These are phyloP conservation scores for Artibeus jamaicensis DNA, from an alignment of 2,797 vertebrate genomes.

Conservation along the genomic window DNA sequence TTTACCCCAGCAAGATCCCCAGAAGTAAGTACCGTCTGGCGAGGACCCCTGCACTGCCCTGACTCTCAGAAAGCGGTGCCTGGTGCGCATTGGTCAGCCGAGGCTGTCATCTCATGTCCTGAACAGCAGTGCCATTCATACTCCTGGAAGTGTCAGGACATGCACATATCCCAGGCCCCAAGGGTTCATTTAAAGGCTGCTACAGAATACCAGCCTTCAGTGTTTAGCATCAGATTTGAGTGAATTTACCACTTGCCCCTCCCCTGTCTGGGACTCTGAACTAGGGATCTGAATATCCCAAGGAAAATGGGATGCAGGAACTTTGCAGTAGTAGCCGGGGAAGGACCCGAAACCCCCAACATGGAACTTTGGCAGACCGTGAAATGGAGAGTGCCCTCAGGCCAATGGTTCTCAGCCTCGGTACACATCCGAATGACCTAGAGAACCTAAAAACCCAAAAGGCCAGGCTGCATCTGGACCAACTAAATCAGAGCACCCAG, in stretches of 20 bases:
- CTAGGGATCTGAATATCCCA: not conserved
- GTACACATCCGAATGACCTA: not conserved
- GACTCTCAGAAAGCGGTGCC: not conserved
- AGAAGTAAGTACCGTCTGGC: conserved; percentile 85
- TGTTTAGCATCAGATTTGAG: not conserved
- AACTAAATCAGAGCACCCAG: not conserved
- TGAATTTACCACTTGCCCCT: not conserved
- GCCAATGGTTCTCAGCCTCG: not conserved
- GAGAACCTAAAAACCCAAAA: not conserved
- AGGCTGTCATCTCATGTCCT: not conserved
- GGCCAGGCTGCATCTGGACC: not conserved
- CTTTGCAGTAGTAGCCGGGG: not conserved
- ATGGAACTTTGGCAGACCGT: not conserved
- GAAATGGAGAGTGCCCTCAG: not conserved
- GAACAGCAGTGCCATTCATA: too few species aligned
- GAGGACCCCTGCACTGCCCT: not conserved
- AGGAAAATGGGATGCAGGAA: not conserved
- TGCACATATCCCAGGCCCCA: not conserved
- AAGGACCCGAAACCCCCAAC: not conserved
- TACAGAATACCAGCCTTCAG: not conserved
- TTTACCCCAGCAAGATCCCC: conserved; percentile 95
- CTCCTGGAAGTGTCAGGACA: not conserved
- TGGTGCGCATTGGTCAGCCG: too few species aligned
- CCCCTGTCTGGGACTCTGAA: not conserved
- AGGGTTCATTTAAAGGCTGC: not conserved